phyloP scores from a whole-genome alignment of 2,113 vertebrate genomes.

The Melanotaenia duboulayi region DNA sequence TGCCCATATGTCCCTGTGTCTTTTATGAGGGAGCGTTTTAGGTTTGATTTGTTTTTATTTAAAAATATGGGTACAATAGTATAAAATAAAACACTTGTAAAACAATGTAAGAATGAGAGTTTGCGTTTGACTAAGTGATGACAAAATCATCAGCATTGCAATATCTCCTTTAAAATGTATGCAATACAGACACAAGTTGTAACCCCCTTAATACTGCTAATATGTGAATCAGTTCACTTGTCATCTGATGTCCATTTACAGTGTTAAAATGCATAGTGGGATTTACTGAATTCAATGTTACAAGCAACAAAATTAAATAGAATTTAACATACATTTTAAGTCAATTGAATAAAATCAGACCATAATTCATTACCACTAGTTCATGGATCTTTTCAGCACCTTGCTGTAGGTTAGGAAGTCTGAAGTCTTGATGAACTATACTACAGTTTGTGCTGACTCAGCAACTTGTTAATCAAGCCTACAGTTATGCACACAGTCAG shows the following conservation, averaged over 20 bases:
- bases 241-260: background rate
- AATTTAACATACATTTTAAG: background rate
- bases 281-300: background rate
- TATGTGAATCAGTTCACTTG: background rate
- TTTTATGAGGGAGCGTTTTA: background rate
- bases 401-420: constrained; percentile 63
- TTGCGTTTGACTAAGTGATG: background rate
- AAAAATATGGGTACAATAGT: background rate
- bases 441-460: constrained; percentile 77
- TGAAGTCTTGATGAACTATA: constrained; percentile 61
- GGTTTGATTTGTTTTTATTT: background rate
- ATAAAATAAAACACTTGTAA: background rate
- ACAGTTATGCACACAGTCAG: constrained; percentile 76
- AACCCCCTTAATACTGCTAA: background rate
- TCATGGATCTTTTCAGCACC: constrained; percentile 45
- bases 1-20: no score
- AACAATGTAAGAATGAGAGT: background rate
- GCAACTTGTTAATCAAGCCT: constrained; percentile 79
- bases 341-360: background rate
- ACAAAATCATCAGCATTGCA: background rate
- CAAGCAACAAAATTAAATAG: background rate
- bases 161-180: background rate
- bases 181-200: background rate
- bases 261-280: background rate
- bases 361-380: constrained; percentile 39